Conservation (phyloP, 35 echinoderm and acorn worm species). For the Ophioderma brevispina region DNA sequence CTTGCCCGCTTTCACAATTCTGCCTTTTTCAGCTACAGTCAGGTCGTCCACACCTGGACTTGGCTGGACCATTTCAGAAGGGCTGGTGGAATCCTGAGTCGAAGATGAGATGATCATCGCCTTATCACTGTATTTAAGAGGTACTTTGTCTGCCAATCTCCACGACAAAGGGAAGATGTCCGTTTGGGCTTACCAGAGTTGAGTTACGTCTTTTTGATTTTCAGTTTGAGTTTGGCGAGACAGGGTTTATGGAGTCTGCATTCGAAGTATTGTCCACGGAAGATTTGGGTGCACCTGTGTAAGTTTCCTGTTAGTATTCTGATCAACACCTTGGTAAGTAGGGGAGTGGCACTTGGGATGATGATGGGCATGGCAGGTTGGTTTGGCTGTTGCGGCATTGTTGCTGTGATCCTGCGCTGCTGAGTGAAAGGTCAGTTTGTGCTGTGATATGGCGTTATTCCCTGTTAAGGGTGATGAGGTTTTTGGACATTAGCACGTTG, state of each 20-base stretch:
- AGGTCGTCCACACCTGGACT: constrained; percentile 39
- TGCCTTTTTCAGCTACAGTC: constrained; percentile 90
- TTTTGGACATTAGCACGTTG: not conserved
- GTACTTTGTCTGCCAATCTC: constrained; percentile 12
- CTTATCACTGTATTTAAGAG: not conserved
- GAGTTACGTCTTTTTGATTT: constrained; percentile 67
- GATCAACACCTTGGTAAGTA: constrained; percentile 12
- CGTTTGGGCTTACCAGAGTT: constrained; percentile 39
- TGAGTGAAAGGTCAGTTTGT: not conserved
- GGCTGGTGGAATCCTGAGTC: not conserved
- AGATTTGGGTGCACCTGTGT: constrained; percentile 45
- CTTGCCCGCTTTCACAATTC: constrained; percentile 82
- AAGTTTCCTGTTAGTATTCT: constrained; percentile 30
- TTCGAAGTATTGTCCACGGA: constrained; percentile 31
- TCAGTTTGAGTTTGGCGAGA: constrained; percentile 67
- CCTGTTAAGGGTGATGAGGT: constrained; percentile 28
- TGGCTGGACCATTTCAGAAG: not conserved
- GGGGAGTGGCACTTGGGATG: no score
- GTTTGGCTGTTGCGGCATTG: not conserved
- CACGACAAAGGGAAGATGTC: constrained; percentile 39
- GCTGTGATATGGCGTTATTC: constrained; percentile 4
- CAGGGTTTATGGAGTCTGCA: constrained; percentile 1
- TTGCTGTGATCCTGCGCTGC: not conserved
- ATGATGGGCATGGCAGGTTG: no score
- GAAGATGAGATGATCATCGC: not conserved